Evolutionary conservation across 2,113 vertebrate genomes (phyloP), one percentile per base, ranked within the genome.

Genomic region (Corythoichthys haematopterus): DNA sequence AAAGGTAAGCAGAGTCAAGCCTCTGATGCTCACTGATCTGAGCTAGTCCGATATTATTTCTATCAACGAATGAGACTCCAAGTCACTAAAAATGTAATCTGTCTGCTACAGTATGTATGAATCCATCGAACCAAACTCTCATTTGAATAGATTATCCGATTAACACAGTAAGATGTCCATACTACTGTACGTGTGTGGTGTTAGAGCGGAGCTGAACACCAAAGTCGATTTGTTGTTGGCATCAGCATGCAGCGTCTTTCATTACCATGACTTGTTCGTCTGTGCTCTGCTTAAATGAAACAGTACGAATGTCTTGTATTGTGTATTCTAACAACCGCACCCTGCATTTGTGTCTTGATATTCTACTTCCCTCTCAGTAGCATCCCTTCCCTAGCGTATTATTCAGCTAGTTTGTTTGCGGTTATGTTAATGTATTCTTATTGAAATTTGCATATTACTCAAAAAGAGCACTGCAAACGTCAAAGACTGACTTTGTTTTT

Each of bases 371-470:
- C 60, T 48, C 50, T 64, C 69, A 65, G 72, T 69, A 74, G 43
- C 69, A 47, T 64, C 65, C 20, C 65, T 60, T 73, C 60, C 69
- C 64, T 13, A 50, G 70, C 1, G 3, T 63, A 65, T 69, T 20
- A 35, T 55, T n/a, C 72, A 75, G 77, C 70, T 66, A 5, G 59
- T 33, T 79, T 55, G 10, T 55, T 9, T 33, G 20, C 33, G 20
- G 74, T 83, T 85, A 85, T 75, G 86, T 85, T 84, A 81, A 88
- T 80, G 76, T 74, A 72, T 85, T 86, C 84, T 80, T 88, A 85
- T 85, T 86, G 82, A 84, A 68, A 92, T 89, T 88, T 87, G 81
- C 86, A 85, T 89, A 87, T 87, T 85, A 81, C 81, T 83, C 76
- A 84, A 82, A 87, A 83, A 71, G 70, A 81, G 37, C 20, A 14